Evolutionary conservation across 1,140 invertebrate species (phyloP).

Genomic region (Armadillidium nasatum): DNA sequence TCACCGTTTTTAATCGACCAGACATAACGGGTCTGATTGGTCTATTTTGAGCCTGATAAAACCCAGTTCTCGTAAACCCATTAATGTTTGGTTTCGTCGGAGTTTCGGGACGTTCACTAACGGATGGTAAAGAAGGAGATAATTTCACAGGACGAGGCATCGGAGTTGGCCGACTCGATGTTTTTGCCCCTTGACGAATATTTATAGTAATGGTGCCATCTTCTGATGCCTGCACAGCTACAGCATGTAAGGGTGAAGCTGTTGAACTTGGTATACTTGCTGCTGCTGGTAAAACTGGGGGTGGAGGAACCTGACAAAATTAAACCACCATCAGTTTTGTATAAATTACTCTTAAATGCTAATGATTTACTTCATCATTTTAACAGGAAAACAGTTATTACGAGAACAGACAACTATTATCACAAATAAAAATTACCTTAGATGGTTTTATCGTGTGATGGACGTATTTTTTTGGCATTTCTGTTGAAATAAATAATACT

Average conservation of each 20-base stretch:
- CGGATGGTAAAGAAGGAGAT: background rate
- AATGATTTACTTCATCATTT: no score
- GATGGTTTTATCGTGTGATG: no score
- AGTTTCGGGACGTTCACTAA: background rate
- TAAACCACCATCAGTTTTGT: no score
- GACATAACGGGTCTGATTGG: background rate
- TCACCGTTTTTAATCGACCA: background rate
- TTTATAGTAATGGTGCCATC: background rate
- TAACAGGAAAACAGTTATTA: no score
- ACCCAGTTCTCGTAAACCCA: background rate
- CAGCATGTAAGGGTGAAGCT: background rate
- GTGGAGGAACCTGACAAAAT: background rate
- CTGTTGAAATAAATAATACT: no score
- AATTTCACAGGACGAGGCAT: no score
- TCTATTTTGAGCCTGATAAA: background rate
- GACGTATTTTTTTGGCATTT: no score
- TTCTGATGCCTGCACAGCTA: background rate
- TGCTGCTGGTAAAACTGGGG: background rate
- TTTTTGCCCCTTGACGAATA: background rate
- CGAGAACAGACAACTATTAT: no score
- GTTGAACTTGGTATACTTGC: background rate
- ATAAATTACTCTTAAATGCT: no score
- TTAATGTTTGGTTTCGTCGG: no score
- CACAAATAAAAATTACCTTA: no score
- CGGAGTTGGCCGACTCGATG: background rate